Conservation (phyloP, 2,797 vertebrate species). For the Pangasius sanitwongsei region DNA sequence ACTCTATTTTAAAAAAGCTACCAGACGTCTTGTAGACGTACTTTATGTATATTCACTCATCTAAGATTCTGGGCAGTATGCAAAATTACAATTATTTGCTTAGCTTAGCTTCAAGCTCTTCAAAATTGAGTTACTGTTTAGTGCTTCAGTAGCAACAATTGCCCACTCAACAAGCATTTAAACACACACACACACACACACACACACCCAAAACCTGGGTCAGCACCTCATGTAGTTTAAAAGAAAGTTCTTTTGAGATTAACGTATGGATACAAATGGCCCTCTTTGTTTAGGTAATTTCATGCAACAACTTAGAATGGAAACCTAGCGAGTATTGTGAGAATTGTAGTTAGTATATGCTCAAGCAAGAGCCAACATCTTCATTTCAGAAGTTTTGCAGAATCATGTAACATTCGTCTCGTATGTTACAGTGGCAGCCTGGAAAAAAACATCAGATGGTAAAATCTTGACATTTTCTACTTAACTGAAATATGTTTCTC, state of each 20-base stretch:
- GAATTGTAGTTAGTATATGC: background rate
- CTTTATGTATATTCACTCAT: background rate
- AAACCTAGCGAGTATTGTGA: background rate
- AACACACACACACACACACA: background rate
- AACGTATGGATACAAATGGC: background rate
- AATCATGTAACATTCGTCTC: background rate
- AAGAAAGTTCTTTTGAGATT: background rate
- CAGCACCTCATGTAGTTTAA: background rate
- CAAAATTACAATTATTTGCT: background rate
- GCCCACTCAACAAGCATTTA: background rate
- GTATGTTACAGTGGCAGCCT: background rate
- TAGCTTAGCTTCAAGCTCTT: background rate
- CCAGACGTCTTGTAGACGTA: background rate
- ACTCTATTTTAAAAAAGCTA: background rate
- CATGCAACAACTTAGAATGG: background rate
- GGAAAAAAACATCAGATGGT: background rate
- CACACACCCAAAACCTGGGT: background rate
- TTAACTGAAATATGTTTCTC: background rate
- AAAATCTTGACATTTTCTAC: background rate
- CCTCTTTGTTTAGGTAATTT: background rate
- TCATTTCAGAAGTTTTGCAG: background rate
- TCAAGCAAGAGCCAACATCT: background rate
- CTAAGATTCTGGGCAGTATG: background rate
- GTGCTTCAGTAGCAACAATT: background rate
- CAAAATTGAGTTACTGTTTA: background rate